Percentiles rank a stretch among this genome's conserved stretches.
phyloP scores from a whole-genome alignment of 2,888 invertebrate species.

The Lepidocyrtoides sp. region DNA sequence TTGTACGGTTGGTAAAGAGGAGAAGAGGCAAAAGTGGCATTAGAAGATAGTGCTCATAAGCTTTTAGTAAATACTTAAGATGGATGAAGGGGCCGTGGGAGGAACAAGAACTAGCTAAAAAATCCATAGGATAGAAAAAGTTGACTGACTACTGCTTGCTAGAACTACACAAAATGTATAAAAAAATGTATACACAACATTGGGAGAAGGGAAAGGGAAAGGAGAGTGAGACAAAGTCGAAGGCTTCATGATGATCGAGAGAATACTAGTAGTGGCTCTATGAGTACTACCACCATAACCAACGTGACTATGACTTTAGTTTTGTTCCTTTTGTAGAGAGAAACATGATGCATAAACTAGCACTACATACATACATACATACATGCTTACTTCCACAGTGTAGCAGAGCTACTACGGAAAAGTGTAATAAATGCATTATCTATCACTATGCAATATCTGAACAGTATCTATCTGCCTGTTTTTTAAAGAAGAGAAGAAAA shows the following conservation, averaged over 20 bases:
- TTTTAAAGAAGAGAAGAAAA: neutral
- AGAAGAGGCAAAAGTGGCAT: conserved; percentile 71
- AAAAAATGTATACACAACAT: conserved; percentile 64
- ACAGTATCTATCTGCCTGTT: conserved; percentile 31
- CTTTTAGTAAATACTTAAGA: conserved; percentile 78
- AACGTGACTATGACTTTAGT: conserved; percentile 55
- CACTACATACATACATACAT: neutral
- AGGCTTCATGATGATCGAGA: conserved; percentile 77
- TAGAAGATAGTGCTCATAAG: conserved; percentile 77
- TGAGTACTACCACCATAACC: conserved; percentile 24
- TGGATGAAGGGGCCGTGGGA: conserved; percentile 76
- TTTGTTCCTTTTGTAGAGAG: conserved; percentile 22
- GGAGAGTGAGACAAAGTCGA: conserved; percentile 71
- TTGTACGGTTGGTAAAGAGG: neutral
- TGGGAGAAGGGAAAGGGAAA: conserved; percentile 47
- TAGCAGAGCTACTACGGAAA: conserved; percentile 31
- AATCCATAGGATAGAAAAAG: conserved; percentile 61
- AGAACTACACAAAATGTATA: conserved; percentile 27
- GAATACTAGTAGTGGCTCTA: conserved; percentile 40
- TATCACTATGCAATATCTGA: conserved; percentile 30
- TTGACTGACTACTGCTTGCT: conserved; percentile 37
- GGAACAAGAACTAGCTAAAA: conserved; percentile 69
- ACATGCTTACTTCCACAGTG: too few relatives aligned
- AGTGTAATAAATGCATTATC: conserved; percentile 52
- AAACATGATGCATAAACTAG: neutral